Conservation (phyloP, 2,888 invertebrate species). For the Polietes domitor region DNA sequence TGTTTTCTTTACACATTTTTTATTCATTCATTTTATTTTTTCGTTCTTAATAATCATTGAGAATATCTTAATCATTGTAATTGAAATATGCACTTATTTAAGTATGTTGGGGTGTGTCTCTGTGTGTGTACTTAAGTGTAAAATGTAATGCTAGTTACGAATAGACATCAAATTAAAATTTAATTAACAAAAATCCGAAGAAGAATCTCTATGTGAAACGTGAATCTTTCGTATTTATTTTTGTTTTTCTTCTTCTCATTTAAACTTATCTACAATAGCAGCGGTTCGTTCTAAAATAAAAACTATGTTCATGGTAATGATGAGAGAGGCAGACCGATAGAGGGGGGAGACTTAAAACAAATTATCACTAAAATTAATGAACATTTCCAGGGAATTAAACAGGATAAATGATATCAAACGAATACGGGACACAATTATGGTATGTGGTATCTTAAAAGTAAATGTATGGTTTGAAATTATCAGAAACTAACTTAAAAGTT, state of each 20-base stretch:
- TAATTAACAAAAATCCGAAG: neutral
- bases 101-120: neutral
- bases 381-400: neutral
- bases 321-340: neutral
- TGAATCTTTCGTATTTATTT: neutral
- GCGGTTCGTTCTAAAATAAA: neutral
- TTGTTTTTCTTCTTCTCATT: too few species aligned
- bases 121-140: neutral
- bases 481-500: neutral
- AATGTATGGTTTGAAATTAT: neutral
- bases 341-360: constrained; percentile 11
- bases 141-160: neutral
- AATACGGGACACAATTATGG: neutral
- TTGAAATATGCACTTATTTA: neutral
- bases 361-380: constrained; percentile 23
- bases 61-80: neutral
- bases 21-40: constrained; percentile 4
- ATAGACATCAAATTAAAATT: neutral
- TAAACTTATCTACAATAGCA: constrained; percentile 10
- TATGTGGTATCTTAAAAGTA: neutral
- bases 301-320: neutral
- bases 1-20: neutral
- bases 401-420: neutral
- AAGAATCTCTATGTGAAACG: neutral
- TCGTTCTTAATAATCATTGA: neutral